Evolutionary conservation across 2,888 invertebrate species (phyloP).

Genomic region (Lapara coniferarum): DNA sequence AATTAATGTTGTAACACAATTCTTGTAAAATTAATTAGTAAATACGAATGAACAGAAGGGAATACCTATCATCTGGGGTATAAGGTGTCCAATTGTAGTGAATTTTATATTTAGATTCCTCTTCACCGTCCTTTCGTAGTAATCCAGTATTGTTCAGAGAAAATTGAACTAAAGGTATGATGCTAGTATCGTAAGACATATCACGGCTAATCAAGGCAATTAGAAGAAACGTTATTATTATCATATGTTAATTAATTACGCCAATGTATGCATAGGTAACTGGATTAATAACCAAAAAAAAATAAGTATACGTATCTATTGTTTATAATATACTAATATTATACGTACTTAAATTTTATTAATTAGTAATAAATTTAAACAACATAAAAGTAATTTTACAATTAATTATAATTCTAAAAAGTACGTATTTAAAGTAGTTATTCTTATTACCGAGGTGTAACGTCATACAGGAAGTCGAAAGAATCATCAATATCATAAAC

Average conservation of each 20-base stretch:
- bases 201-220: conserved; percentile 40
- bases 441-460: conserved; percentile 57
- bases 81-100: conserved; percentile 30
- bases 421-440: background rate
- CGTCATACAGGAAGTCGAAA: conserved; percentile 61
- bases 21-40: too few relatives aligned
- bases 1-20: too few relatives aligned
- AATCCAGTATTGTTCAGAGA: conserved; percentile 41
- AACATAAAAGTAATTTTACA: too few relatives aligned
- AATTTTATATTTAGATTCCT: conserved; percentile 16
- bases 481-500: conserved; percentile 46
- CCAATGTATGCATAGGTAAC: too few relatives aligned
- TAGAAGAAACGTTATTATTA: background rate
- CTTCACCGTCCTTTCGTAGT: background rate
- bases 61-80: conserved; percentile 55
- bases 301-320: too few relatives aligned
- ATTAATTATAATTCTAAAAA: background rate
- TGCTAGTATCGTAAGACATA: conserved; percentile 53
- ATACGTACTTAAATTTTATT: too few relatives aligned
- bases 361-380: too few relatives aligned
- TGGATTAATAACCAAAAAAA: too few relatives aligned
- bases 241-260: background rate
- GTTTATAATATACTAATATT: too few relatives aligned
- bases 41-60: too few relatives aligned
- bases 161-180: conserved; percentile 66